phyloP scores from a whole-genome alignment of 2,888 invertebrate species.

The Leptopilina drosophilae region DNA sequence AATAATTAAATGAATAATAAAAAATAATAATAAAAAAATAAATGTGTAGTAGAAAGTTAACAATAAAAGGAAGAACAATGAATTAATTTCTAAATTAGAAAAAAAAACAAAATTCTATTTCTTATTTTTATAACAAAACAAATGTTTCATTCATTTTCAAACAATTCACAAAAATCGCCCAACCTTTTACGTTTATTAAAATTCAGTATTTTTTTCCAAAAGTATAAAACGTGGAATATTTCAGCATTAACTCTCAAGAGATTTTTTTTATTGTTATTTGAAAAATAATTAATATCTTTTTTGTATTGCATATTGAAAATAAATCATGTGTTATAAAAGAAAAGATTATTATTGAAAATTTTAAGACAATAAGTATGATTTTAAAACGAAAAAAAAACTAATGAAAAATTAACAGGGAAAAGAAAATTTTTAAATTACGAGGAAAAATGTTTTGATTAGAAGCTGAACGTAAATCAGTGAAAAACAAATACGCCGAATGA shows the following conservation, averaged over 20 bases:
- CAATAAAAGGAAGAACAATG: too few species aligned
- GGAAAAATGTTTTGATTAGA: slow-evolving; percentile 20
- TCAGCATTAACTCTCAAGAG: not conserved
- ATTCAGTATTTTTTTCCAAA: not conserved
- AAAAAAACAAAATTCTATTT: too few species aligned
- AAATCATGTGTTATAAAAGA: not conserved
- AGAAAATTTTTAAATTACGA: not conserved
- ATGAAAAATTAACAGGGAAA: not conserved
- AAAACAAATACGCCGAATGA: slow-evolving; percentile 17
- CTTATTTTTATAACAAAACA: too few species aligned
- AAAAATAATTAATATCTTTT: not conserved
- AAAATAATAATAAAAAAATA: too few species aligned
- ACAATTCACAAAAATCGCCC: not conserved
- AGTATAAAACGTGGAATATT: not conserved
- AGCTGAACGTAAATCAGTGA: slow-evolving; percentile 3
- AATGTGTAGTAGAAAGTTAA: too few species aligned
- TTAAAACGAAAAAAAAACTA: not conserved
- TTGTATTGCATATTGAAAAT: not conserved
- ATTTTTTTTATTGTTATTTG: not conserved
- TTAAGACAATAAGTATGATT: not conserved
- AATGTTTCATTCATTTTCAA: too few species aligned
- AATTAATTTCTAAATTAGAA: too few species aligned
- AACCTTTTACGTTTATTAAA: not conserved
- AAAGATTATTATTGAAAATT: not conserved
- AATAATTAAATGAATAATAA: too few species aligned